phyloP scores from a whole-genome alignment of 2,113 vertebrate genomes.

The Podarcis muralis region DNA sequence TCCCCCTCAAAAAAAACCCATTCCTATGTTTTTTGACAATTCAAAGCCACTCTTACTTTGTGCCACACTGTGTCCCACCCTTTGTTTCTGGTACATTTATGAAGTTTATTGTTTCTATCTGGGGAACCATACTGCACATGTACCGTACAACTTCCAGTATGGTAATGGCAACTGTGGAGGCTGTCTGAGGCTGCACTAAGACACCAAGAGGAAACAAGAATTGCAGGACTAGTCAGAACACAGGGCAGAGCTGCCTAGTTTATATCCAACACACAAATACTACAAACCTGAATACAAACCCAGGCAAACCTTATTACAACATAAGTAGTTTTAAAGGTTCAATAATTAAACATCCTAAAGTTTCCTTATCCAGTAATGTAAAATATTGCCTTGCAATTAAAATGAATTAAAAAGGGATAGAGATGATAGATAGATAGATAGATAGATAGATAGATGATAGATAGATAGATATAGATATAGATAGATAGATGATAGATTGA shows the following conservation, averaged over 20 bases:
- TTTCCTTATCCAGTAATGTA: conserved; percentile 24
- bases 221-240: not conserved
- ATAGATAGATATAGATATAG: not conserved
- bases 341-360: conserved; percentile 57
- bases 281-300: not conserved
- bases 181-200: not conserved
- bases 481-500: too few species aligned
- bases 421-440: not conserved
- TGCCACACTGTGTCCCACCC: not conserved
- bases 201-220: not conserved
- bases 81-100: not conserved
- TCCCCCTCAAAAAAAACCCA: not conserved
- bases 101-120: not conserved
- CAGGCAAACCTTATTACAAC: conserved; percentile 35
- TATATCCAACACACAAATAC: not conserved
- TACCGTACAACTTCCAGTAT: not conserved
- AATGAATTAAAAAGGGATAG: conserved; percentile 56
- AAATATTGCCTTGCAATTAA: conserved; percentile 53
- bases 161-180: not conserved
- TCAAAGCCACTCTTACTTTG: not conserved
- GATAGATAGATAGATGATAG: too few species aligned
- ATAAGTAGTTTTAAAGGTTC: conserved; percentile 43
- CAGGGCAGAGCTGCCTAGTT: not conserved
- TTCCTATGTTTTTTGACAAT: not conserved
- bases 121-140: not conserved